These are phyloP conservation scores for Campoplex capitator DNA, from an alignment of 2,888 invertebrate species.

Conservation along the genomic window DNA sequence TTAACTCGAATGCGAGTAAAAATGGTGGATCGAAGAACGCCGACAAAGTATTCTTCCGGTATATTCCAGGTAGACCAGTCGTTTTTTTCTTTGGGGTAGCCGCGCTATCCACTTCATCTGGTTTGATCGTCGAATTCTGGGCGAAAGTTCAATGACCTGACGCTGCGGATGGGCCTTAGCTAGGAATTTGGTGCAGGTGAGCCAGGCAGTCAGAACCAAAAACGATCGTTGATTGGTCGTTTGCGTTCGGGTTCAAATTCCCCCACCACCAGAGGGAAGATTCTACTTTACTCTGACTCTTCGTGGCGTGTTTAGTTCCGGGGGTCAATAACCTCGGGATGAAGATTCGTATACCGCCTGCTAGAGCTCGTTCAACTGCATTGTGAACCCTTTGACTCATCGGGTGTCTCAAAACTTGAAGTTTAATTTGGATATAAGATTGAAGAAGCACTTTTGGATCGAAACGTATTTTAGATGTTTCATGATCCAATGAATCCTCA, in stretches of 20 bases:
- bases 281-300: constrained; percentile 72
- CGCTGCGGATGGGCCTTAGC: constrained; percentile 73
- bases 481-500: neutral
- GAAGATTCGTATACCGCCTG: constrained; percentile 22
- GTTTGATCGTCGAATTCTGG: constrained; percentile 69
- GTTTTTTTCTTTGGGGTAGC: constrained; percentile 28
- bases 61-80: neutral
- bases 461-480: neutral
- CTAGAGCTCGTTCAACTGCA: constrained; percentile 29
- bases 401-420: neutral
- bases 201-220: constrained; percentile 65
- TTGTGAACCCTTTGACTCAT: constrained; percentile 29
- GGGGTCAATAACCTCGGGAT: constrained; percentile 76
- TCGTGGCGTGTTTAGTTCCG: constrained; percentile 64
- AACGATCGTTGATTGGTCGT: constrained; percentile 34
- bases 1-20: neutral
- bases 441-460: neutral
- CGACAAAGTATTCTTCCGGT: constrained; percentile 23
- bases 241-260: constrained; percentile 33
- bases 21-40: constrained; percentile 1
- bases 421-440: no score
- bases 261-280: constrained; percentile 62
- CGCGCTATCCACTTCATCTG: constrained; percentile 39
- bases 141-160: constrained; percentile 79
- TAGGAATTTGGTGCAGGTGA: constrained; percentile 85